These are phyloP conservation scores for Scartelaos histophorus DNA, from an alignment of 2,113 vertebrate species.

Conservation along the genomic window DNA sequence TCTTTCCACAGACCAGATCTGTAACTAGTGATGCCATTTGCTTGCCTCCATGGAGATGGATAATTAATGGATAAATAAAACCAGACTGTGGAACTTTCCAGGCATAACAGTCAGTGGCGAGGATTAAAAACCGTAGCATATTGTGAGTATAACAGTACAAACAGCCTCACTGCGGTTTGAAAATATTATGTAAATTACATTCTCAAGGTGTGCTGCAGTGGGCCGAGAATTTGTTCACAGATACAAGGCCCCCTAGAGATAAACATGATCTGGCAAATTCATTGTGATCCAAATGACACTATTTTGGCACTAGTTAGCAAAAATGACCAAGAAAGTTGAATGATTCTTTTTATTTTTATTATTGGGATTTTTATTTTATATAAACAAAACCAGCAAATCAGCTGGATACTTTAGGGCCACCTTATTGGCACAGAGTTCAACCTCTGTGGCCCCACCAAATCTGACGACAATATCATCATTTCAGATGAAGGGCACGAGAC, in stretches of 20 bases:
- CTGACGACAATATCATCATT: no score
- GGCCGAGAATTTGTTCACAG: background rate
- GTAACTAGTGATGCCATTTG: no score
- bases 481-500: no score
- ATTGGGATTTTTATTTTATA: no score
- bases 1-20: no score
- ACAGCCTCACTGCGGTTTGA: background rate
- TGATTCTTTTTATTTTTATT: background rate
- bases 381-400: background rate
- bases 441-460: no score
- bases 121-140: background rate
- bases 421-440: no score
- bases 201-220: background rate
- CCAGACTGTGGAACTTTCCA: background rate
- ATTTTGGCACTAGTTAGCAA: background rate
- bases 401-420: background rate
- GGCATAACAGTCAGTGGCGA: background rate
- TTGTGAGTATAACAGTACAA: background rate
- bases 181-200: background rate
- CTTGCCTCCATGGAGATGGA: no score
- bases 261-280: background rate
- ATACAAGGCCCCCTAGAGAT: background rate
- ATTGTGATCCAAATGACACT: background rate
- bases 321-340: background rate
- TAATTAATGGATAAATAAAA: no score